Base-by-base conservation (phyloP, 1,140 invertebrate genomes). In the Hermatobates lingyangjiaoensis region DNA sequence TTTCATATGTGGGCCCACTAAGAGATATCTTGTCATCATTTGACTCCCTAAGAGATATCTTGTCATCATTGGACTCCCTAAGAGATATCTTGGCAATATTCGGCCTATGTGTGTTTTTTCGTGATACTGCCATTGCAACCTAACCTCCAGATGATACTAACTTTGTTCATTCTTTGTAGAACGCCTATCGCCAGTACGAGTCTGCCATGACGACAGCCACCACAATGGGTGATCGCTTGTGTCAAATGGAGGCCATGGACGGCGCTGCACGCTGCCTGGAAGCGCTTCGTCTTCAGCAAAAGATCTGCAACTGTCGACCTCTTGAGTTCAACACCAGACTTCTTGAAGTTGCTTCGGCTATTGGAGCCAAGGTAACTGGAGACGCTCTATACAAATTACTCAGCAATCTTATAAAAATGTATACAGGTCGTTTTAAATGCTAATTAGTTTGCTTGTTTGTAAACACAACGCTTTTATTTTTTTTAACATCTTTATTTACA, bases 241-340 rank as follows among this genome's bases (percentile, higher is more conserved):
- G 82, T 39, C 83, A 87, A 62, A 86, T 87, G 81, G 83, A 86
- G 62, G 82, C 82, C 0, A 87, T 87, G 83, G 83, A 87, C 59
- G 83, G 83, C 1, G 82, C 81, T 0, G 83, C 83, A 0, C 67
- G 81, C 27, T 87, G 83, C 58, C 65, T 86, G 27, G 83, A 87
- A 62, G 79, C 78, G 2, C 64, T 86, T 4, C 69, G 83, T 53
- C 63, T 81, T 12, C 82, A 86, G 57, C 80, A 81, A 59, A 80
- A 83, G 61, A 86, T 87, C 56, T 87, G 83, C 64, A 84, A 85
- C 64, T 87, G 83, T 63, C 71, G 82, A 28, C 82, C 83, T 4
- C 66, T 86, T 23, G 83, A 87, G 63, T 86, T 87, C 62, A 87
- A 87, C 63, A 84, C 81, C 0, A 71, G 82, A 50, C 65, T 87